Evolutionary conservation across 2,888 invertebrate genomes (phyloP), one percentile per base, ranked within the genome.

Genomic region (Erebia epiphron): DNA sequence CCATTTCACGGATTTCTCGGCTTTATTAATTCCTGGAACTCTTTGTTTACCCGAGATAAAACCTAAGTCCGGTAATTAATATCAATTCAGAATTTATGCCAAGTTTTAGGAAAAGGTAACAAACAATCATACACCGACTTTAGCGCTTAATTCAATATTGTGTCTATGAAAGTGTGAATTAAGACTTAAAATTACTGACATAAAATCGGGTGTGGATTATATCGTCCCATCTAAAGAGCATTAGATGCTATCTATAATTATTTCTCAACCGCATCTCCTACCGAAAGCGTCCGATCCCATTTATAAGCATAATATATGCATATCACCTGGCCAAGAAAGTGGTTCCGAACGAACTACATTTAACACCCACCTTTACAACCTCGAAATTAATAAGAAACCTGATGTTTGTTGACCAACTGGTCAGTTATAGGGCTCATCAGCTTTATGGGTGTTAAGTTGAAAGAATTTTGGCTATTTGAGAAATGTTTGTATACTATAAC

Each of bases 281-380:
- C 54, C 43, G 54, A 54, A 54, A 18, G 46, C 54, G 35, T 65
- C 18, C 60, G 68, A 70, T 65, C 60, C 69, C 54, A 49, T 21
- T 66, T 67, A 70, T 61, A 73, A 69, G 70, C 26, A 67, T 70
- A 68, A 71, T 71, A 66, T 71, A 73, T 71, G 66, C 73, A 63
- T 71, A 68, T 71, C 71, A 73, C 71, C 71, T 73, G 71, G 62
- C 68, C 57, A 73, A 73, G 73, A 73, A 71, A 73, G 73, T 73
- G 63, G 68, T 71, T 50, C 62, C 57, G 62, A 62, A 57, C 61
- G 73, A 63, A 73, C 67, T 62, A 66, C 56, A 70, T 65, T 21
- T 67, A 68, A 73, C 71, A 68, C 71, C 73, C 73, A 73, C 68
- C 49, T 66, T 67, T 58, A 67, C 67, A 67, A 58, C 58, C 49